Base-by-base conservation (phyloP, 2,113 vertebrate genomes). In the Salvelinus fontinalis region DNA sequence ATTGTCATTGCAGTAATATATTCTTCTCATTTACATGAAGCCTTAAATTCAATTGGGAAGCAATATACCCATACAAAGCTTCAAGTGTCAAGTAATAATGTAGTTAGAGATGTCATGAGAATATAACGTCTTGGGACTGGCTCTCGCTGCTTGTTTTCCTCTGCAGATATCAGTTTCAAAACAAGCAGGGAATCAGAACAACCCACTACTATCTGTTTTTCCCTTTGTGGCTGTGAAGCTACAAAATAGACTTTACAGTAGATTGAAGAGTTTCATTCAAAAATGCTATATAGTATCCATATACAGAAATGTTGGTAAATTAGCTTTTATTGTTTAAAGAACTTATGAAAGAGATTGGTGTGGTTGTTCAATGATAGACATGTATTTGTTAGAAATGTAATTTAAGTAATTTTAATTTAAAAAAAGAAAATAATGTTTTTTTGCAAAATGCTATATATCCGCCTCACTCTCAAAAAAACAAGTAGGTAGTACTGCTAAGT, bases 221-320 rank as follows among this genome's bases (percentile, higher is more conserved):
- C n/a, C n/a, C 9, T 62, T 16, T 62, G 59, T 62, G n/a, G 48
- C 49, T 76, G 29, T 34, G 1, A 64, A n/a, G 22, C 51, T 22
- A 75, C 27, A 77, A 67, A 51, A 22, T n/a, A 70, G 64, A 22
- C 49, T 74, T 34, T 64, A 22, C 34, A 67, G 48, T 54, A 57
- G 5, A 48, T 73, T 75, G 20, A 79, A 54, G 6, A 11, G 73
- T 51, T 44, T 44, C 0, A 11, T 44, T 12, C 9, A 9, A 12
- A 44, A 44, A 44, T 44, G 9, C 39, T 44, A 44, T 44, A 44
- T 44, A 26, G 26, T 26, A 44, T 44, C 39, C 9, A 44, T 44
- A 12, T 44, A 11, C 39, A 44, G 39, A 44, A 44, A 44, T 11
- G 39, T 44, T 39, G 39, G 39, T 39, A 9, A 34, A 54, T 16